phyloP scores from a whole-genome alignment of 1,140 invertebrate genomes.

The Drosophila sp. region DNA sequence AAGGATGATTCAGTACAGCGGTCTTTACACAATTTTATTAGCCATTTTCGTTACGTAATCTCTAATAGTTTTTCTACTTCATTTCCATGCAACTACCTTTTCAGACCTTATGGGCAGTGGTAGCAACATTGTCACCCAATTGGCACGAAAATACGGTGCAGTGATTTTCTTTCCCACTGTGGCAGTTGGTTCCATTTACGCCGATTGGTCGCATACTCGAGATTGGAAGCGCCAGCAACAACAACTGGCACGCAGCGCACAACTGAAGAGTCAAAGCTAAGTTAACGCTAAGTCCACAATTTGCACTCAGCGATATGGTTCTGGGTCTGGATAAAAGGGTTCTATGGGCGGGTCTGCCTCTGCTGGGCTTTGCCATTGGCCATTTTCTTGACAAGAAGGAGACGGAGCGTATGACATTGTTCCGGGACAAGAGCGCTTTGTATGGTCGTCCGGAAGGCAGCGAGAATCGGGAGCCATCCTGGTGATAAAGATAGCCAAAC shows the following conservation, averaged over 20 bases:
- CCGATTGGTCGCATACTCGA: slow-evolving; percentile 88
- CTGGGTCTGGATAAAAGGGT: slow-evolving; percentile 84
- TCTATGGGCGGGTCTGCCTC: slow-evolving; percentile 83
- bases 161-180: slow-evolving; percentile 87
- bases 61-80: slow-evolving; percentile 28
- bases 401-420: slow-evolving; percentile 87
- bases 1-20: background rate
- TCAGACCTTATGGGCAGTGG: slow-evolving; percentile 75
- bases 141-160: slow-evolving; percentile 85
- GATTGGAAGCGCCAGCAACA: slow-evolving; percentile 87
- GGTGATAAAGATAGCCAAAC: slow-evolving; percentile 82
- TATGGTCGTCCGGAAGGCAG: slow-evolving; percentile 87
- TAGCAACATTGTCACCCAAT: slow-evolving; percentile 50
- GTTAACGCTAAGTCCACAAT: background rate
- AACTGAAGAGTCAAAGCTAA: slow-evolving; percentile 61
- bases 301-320: slow-evolving; percentile 81
- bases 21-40: background rate
- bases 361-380: slow-evolving; percentile 85
- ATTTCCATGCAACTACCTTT: slow-evolving; percentile 43
- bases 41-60: background rate
- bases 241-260: slow-evolving; percentile 59
- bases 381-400: slow-evolving; percentile 87
- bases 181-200: slow-evolving; percentile 85
- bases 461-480: slow-evolving; percentile 87
- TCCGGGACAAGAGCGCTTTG: slow-evolving; percentile 90